Base-by-base conservation (phyloP, 2,113 vertebrate genomes). In the Atlantisia rogersi region DNA sequence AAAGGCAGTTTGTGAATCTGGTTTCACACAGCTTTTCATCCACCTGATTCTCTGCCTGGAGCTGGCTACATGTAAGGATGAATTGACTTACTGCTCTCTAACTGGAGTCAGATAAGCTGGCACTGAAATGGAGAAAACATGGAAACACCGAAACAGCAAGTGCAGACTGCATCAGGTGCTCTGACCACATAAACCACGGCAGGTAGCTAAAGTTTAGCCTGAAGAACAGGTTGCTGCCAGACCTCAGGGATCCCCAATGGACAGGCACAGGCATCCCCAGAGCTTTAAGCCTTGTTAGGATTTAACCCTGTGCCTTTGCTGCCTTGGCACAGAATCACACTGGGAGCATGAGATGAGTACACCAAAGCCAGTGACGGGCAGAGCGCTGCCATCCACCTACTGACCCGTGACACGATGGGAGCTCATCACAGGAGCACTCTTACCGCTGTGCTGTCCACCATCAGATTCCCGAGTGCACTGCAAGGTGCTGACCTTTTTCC, bases 1-100 rank as follows among this genome's bases (percentile, higher is more conserved):
- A 89, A 86, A 82, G 35, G 73, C 44, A 89, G 75, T 89, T 87
- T 2, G 5, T 48, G 65, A 88, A 85, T 75, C 39, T 71, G 58
- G 79, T 92, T 78, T 94, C 80, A 73, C 69, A 20, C 91, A 73
- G 88, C 37, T 91, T 82, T 85, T 93, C 70, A 84, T 82, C 80
- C 29, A 20, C 37, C 58, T 82, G 63, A 80, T 85, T 93, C 65
- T 73, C 79, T 79, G 35, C 93, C 65, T 62, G 81, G 70, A 84
- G 52, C 39, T n/a, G 50, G 71, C 15, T 42, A 62, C 21, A 53
- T 5, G 2, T 35, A 73, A 71, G 77, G 82, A 92, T 29, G 70
- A 91, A 93, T 70, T 84, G 88, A 93, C 53, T 79, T 31, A 52
- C 52, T 90, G 86, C 73, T 69, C 59, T 76, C 32, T 56, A 40